These are phyloP conservation scores for Bombyx mandarina DNA, from an alignment of 1,140 invertebrate species.

Conservation along the genomic window DNA sequence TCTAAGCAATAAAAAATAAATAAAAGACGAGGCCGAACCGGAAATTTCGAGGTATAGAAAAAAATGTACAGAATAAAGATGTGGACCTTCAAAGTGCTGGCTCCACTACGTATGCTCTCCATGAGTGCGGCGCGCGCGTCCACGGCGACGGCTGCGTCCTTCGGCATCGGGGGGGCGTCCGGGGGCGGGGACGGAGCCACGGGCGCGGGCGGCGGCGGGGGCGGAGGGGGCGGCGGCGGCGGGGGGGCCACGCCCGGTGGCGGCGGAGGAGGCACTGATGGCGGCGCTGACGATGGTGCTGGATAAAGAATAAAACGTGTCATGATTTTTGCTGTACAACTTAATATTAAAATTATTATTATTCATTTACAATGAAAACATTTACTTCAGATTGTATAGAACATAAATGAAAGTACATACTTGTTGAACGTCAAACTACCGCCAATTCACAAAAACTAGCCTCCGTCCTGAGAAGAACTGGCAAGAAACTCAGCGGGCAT, in stretches of 20 bases:
- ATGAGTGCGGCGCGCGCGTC: constrained; percentile 80
- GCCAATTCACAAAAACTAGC: too few relatives aligned
- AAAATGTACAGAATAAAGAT: not conserved
- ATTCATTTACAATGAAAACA: too few relatives aligned
- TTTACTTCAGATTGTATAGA: too few relatives aligned
- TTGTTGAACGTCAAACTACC: too few relatives aligned
- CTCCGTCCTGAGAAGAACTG: too few relatives aligned
- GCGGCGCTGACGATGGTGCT: constrained; percentile 56
- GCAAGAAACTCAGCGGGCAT: too few relatives aligned
- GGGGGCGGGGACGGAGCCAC: constrained; percentile 34
- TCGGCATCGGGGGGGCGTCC: constrained; percentile 17
- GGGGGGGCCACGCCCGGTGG: constrained; percentile 49
- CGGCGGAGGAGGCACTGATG: constrained; percentile 42
- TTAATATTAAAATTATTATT: too few relatives aligned
- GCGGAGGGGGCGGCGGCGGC: constrained; percentile 62
- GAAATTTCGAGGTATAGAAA: not conserved
- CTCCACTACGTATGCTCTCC: constrained; percentile 83
- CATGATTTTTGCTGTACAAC: too few relatives aligned
- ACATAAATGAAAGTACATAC: too few relatives aligned
- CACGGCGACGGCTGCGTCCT: constrained; percentile 19
- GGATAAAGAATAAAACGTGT: not conserved
- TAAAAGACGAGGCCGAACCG: too few relatives aligned
- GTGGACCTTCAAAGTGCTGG: constrained; percentile 72
- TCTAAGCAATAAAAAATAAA: too few relatives aligned
- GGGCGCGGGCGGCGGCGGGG: constrained; percentile 25